Base-by-base conservation (phyloP, 2,797 vertebrate genomes). In the Epinephelus awoara region DNA sequence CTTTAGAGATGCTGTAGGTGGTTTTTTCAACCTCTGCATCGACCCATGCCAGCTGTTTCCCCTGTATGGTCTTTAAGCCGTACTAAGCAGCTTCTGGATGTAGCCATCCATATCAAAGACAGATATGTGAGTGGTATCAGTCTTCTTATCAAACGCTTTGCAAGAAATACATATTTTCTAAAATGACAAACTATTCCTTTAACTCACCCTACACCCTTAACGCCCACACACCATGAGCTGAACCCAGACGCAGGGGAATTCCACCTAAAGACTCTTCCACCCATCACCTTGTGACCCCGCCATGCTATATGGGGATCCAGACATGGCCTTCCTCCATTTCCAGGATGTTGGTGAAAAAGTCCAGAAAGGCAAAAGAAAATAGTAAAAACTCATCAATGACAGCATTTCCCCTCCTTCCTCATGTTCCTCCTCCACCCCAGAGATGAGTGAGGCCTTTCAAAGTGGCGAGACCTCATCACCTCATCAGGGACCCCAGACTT, bases 341-440 rank as follows among this genome's bases (percentile, higher is more conserved):
- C 88, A 80, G 82, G 80, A 87, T 79, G 82, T 54, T 61, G 58
- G 7, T 65, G 11, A 71, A 67, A 75, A 87, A 79, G 57, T 56
- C 15, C 59, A 72, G 79, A 85, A 79, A 84, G 57, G 44, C 64
- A 64, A 84, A 87, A 67, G 76, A 88, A 92, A 89, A 91, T 68
- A 87, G 75, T 81, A 21, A 64, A 87, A 78, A 76, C 72, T 71
- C 67, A 67, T 84, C 69, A 85, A 11, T 84, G 75, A 79, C 61
- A 77, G 57, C 61, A 34, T 87, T 81, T 76, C 87, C 75, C 85
- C 84, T 83, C 85, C 80, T 90, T 87, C 88, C 91, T 88, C 87
- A 62, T 10, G 67, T 81, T 64, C 51, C 64, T 58, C 74, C 65
- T 68, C 75, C 59, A 67, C 73, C 82, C 57, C 65, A 75, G 56